phyloP scores from a whole-genome alignment of 2,888 invertebrate species.

The Dyspetes luteomarginatus region DNA sequence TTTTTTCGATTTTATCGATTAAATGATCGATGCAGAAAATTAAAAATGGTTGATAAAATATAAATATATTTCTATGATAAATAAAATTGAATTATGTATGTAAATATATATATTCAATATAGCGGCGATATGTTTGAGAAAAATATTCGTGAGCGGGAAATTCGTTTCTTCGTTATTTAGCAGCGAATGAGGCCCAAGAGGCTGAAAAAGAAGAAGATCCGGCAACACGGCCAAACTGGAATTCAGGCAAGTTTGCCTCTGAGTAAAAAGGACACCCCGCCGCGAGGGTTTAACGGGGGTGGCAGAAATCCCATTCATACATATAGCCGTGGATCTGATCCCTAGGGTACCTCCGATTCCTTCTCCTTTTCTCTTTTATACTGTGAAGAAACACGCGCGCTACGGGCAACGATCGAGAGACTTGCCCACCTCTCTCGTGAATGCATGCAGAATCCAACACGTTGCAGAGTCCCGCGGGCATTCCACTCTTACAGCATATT shows the following conservation, averaged over 20 bases:
- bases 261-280: conserved; percentile 76
- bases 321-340: conserved; percentile 22
- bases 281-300: conserved; percentile 79
- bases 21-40: no score
- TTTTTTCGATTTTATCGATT: background rate
- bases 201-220: conserved; percentile 65
- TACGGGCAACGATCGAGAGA: conserved; percentile 1
- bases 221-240: conserved; percentile 73
- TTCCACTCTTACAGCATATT: background rate
- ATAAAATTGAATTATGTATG: no score
- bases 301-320: conserved; percentile 74
- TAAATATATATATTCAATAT: no score
- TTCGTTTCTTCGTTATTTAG: background rate
- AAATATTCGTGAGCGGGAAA: conserved; percentile 10
- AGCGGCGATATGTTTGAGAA: no score
- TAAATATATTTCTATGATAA: no score
- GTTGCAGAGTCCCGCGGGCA: background rate
- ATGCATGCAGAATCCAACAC: background rate
- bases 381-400: conserved; percentile 16
- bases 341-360: conserved; percentile 41
- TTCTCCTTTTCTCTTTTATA: conserved; percentile 40
- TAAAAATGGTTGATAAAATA: no score
- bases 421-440: background rate
- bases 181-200: conserved; percentile 44
- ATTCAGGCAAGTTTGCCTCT: conserved; percentile 72